These are phyloP conservation scores for Akabosia matsudoensis DNA, from an alignment of 1,140 invertebrate species.

Conservation along the genomic window DNA sequence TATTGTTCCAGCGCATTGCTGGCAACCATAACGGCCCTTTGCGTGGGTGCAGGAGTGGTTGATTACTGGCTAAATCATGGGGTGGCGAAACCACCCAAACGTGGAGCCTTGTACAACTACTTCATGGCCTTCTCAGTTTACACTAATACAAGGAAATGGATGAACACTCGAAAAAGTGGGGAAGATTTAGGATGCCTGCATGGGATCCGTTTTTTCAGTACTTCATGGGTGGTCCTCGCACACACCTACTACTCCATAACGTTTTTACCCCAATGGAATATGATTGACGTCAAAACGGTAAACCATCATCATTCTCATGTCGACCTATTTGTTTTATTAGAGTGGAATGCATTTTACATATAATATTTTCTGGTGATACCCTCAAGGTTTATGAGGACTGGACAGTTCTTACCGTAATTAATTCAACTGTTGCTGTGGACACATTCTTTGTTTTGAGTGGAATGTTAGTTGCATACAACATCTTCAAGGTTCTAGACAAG, in stretches of 20 bases:
- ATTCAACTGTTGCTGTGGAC: constrained; percentile 55
- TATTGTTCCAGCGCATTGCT: neutral
- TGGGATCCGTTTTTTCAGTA: constrained; percentile 57
- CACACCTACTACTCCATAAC: constrained; percentile 57
- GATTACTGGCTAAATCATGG: constrained; percentile 20
- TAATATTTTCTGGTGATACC: too few relatives aligned
- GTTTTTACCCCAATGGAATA: constrained; percentile 47
- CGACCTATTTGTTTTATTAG: neutral
- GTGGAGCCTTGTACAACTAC: constrained; percentile 27
- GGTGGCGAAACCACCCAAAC: constrained; percentile 8
- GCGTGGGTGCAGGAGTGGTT: neutral
- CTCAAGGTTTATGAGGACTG: constrained; percentile 34
- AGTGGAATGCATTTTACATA: neutral
- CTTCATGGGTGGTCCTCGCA: constrained; percentile 56
- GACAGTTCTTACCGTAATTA: constrained; percentile 38
- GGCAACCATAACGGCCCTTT: neutral
- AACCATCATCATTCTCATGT: neutral
- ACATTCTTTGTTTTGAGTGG: constrained; percentile 61
- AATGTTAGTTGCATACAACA: constrained; percentile 55
- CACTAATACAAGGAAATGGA: constrained; percentile 53
- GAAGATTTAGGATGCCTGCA: constrained; percentile 54
- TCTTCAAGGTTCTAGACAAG: constrained; percentile 66
- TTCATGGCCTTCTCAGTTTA: constrained; percentile 53
- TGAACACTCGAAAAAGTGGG: constrained; percentile 48
- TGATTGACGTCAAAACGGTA: constrained; percentile 45